Percentiles rank a stretch among this genome's conserved stretches.
phyloP scores from a whole-genome alignment of 1,140 invertebrate genomes.

The Geopemphigus sp. region DNA sequence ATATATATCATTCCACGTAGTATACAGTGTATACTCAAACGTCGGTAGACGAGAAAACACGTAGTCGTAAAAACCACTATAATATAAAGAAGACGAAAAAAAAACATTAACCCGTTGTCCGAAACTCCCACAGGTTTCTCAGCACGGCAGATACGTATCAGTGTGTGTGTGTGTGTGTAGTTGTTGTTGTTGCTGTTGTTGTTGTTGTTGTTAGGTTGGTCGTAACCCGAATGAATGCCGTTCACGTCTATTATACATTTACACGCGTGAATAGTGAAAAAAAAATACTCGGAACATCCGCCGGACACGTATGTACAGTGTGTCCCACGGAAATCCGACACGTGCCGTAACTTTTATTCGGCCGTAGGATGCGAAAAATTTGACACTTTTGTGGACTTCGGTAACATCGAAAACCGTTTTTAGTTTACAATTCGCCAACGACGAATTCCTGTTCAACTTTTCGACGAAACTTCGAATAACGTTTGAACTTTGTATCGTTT shows the following conservation, averaged over 20 bases:
- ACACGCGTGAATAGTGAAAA: constrained; percentile 37
- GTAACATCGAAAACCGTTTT: too few relatives aligned
- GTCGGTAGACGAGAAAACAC: neutral
- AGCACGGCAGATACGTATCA: constrained; percentile 11
- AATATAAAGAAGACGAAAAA: neutral
- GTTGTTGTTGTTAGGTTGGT: neutral
- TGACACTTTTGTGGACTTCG: too few relatives aligned
- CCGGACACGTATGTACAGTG: constrained; percentile 5
- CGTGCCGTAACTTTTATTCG: too few relatives aligned
- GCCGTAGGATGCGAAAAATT: too few relatives aligned
- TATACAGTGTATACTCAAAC: neutral
- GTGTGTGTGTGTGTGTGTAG: neutral
- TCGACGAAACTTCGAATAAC: too few relatives aligned
- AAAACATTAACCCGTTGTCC: constrained; percentile 3
- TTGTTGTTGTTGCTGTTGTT: neutral
- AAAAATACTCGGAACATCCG: constrained; percentile 30
- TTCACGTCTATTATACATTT: constrained; percentile 45
- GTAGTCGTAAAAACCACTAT: constrained; percentile 21
- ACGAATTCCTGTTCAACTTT: too few relatives aligned
- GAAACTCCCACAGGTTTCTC: constrained; percentile 26
- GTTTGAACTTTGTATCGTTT: too few relatives aligned
- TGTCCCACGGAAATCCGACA: too few relatives aligned
- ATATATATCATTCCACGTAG: neutral
- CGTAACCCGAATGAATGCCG: constrained; percentile 32
- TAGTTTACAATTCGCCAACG: too few relatives aligned